phyloP scores from a whole-genome alignment of 2,113 vertebrate genomes.

The Herpetotheres cachinnans region DNA sequence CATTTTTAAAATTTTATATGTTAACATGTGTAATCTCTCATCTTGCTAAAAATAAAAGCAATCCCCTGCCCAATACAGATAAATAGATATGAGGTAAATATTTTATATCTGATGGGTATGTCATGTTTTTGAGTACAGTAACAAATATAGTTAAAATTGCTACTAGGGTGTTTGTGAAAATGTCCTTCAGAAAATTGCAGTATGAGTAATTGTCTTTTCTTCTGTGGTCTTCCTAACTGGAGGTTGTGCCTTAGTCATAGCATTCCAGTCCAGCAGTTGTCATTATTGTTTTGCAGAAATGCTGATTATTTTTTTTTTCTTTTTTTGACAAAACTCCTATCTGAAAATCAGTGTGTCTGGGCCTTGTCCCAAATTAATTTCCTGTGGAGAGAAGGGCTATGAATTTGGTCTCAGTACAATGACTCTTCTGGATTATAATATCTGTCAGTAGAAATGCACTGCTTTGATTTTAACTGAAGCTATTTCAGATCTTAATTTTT shows the following conservation, averaged over 20 bases:
- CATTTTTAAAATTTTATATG: background rate
- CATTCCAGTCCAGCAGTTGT: background rate
- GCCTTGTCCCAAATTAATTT: conserved; percentile 29
- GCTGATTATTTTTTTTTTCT: background rate
- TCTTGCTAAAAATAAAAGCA: background rate
- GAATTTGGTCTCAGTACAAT: background rate
- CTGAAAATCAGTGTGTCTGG: background rate
- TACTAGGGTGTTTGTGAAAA: background rate
- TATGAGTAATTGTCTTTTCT: background rate
- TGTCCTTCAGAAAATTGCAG: background rate
- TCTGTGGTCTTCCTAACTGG: background rate
- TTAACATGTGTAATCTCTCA: background rate
- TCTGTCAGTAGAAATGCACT: background rate
- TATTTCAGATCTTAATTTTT: conserved; percentile 56
- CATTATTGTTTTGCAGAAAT: background rate
- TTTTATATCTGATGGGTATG: background rate
- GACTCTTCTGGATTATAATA: background rate
- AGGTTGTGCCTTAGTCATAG: background rate
- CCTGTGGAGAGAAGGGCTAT: background rate
- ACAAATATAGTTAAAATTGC: background rate
- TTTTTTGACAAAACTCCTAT: background rate
- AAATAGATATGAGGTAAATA: background rate
- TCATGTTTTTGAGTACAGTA: background rate
- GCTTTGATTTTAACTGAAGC: conserved; percentile 17
- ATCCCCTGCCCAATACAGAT: background rate